Conservation (phyloP, 2,797 vertebrate genomes). For the Galago senegalensis region DNA sequence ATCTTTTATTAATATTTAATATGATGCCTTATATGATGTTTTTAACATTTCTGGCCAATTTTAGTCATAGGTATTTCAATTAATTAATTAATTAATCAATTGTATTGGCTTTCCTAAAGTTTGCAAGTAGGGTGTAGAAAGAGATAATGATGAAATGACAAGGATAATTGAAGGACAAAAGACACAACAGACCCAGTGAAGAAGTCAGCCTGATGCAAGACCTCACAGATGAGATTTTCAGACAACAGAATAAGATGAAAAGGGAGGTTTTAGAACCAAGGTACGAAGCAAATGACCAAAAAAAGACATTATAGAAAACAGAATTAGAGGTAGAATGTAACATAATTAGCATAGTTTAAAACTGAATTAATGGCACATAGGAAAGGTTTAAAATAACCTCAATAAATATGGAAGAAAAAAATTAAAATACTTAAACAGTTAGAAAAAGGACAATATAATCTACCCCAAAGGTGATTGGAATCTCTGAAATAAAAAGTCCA, state of each 20-base stretch:
- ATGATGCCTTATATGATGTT: not conserved
- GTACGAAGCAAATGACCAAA: slow-evolving; percentile 12
- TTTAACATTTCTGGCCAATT: not conserved
- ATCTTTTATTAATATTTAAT: not conserved
- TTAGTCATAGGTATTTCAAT: not conserved
- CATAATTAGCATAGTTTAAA: not conserved
- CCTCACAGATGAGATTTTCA: not conserved
- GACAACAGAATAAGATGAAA: not conserved
- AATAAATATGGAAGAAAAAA: not conserved
- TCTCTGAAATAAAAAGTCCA: not conserved
- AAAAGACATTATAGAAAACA: not conserved
- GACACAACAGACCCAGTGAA: not conserved
- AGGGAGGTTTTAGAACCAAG: not conserved
- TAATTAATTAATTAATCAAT: not conserved
- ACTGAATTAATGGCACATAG: not conserved
- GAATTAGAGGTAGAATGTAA: not conserved
- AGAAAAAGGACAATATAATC: not conserved
- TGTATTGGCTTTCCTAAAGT: not conserved
- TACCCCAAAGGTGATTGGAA: not conserved
- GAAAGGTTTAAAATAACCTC: slow-evolving; percentile 7
- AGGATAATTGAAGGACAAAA: not conserved
- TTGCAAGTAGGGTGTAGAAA: not conserved
- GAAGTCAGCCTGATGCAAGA: not conserved
- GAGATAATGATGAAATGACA: not conserved
- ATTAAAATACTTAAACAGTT: not conserved